phyloP scores from a whole-genome alignment of 2,113 vertebrate genomes.

The Melanerpes aurifrons region DNA sequence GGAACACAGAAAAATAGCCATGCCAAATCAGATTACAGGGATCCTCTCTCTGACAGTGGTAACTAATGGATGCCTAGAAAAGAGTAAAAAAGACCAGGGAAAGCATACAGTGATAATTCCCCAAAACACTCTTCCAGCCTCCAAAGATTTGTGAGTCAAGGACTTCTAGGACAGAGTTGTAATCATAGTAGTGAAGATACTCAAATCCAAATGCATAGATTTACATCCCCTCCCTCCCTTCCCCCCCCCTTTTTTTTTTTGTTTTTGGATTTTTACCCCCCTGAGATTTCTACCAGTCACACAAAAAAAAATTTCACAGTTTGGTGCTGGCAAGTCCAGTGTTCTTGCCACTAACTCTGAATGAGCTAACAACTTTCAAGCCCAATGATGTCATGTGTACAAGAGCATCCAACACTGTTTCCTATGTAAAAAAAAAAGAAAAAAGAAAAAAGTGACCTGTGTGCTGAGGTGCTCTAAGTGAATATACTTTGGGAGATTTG shows the following conservation, averaged over 20 bases:
- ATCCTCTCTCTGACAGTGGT: conserved; percentile 62
- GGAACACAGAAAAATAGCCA: conserved; percentile 72
- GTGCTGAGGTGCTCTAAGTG: conserved; percentile 64
- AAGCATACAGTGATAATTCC: conserved; percentile 53
- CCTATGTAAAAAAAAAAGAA: conserved; percentile 20
- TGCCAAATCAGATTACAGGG: conserved; percentile 71
- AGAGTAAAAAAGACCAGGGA: conserved; percentile 51
- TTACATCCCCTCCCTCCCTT: background rate
- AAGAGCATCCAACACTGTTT: conserved; percentile 70
- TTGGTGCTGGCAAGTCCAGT: conserved; percentile 63
- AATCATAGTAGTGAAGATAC: conserved; percentile 15
- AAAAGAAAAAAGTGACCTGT: background rate
- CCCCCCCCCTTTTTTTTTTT: background rate
- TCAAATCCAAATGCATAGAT: conserved; percentile 58
- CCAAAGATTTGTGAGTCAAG: conserved; percentile 49
- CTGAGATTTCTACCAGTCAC: conserved; percentile 40
- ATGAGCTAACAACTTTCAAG: conserved; percentile 57
- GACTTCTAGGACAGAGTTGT: conserved; percentile 50
- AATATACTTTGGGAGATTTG: conserved; percentile 21
- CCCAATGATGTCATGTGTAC: conserved; percentile 42
- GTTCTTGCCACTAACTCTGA: conserved; percentile 55
- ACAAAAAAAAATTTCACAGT: conserved; percentile 52
- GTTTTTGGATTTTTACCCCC: conserved; percentile 30
- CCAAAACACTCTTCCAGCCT: conserved; percentile 54
- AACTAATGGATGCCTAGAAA: conserved; percentile 48